phyloP scores from a whole-genome alignment of 2,888 invertebrate species.

The Synanthedon vespiformis region DNA sequence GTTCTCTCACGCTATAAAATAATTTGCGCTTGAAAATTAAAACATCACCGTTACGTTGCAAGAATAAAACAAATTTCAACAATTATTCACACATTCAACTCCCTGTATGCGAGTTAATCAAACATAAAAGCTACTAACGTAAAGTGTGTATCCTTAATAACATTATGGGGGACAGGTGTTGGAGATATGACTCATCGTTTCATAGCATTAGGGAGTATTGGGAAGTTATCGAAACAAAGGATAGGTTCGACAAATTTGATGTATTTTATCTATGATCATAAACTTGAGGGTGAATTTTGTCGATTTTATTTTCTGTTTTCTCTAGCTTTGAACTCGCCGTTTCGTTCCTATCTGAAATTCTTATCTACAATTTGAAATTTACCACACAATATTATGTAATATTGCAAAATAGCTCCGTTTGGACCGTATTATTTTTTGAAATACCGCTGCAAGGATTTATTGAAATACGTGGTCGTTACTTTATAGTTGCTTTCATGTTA shows the following conservation, averaged over 20 bases:
- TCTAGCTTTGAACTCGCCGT: too few species aligned
- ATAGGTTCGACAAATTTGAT: slow-evolving; percentile 14
- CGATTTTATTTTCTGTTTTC: too few species aligned
- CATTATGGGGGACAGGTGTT: slow-evolving; percentile 20
- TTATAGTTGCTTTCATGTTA: too few species aligned
- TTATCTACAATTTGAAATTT: not conserved
- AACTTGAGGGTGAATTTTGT: not conserved
- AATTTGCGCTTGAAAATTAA: not conserved
- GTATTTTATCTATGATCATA: slow-evolving; percentile 4
- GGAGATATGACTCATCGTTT: slow-evolving; percentile 20
- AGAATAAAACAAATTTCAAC: not conserved
- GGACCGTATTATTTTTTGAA: too few species aligned
- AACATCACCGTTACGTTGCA: not conserved
- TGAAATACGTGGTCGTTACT: too few species aligned
- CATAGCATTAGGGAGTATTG: slow-evolving; percentile 5
- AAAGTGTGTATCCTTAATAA: not conserved
- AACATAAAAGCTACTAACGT: not conserved
- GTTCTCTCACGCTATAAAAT: too few species aligned
- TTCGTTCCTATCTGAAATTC: too few species aligned
- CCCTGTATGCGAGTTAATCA: not conserved
- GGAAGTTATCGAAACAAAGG: slow-evolving; percentile 12
- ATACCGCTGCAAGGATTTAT: too few species aligned
- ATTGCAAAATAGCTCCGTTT: not conserved
- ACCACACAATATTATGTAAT: not conserved
- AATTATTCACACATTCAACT: not conserved